A percentile compares a stretch with the other conserved stretches of the same genome.
Evolutionary conservation across 2,797 vertebrate genomes (phyloP).

Genomic region (Siniperca obscura): DNA sequence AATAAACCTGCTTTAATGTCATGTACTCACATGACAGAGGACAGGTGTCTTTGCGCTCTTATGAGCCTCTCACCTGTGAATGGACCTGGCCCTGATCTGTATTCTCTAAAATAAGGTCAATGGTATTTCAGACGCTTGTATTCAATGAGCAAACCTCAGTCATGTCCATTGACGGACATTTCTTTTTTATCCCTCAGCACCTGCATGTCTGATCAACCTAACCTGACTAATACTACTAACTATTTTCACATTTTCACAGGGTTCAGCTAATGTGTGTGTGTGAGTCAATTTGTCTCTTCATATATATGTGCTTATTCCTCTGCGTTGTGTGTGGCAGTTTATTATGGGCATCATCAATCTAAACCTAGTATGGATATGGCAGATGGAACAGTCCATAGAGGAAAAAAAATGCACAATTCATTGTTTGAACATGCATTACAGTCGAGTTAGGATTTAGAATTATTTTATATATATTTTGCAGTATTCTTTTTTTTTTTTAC

Average conservation of each 20-base stretch:
- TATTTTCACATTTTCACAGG: conserved; percentile 61
- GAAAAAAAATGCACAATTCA: not conserved
- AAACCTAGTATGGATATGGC: conserved; percentile 25
- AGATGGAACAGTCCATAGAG: not conserved
- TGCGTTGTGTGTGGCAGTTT: conserved; percentile 18
- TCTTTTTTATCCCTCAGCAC: conserved; percentile 62
- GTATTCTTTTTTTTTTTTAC: not conserved
- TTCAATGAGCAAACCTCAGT: conserved; percentile 77
- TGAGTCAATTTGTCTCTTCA: conserved; percentile 21
- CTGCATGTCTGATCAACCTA: conserved; percentile 78
- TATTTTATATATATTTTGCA: not conserved
- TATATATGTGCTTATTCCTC: conserved; percentile 6
- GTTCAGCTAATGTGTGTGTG: conserved; percentile 40
- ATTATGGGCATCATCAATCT: conserved; percentile 40
- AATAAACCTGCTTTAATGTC: conserved; percentile 34
- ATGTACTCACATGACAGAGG: conserved; percentile 64
- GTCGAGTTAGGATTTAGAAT: conserved; percentile 48
- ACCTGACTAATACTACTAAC: conserved; percentile 52
- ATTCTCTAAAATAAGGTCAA: conserved; percentile 71
- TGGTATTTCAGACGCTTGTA: conserved; percentile 85
- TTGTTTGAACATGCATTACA: not conserved
- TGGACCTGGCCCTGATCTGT: conserved; percentile 54
- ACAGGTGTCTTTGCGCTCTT: conserved; percentile 40
- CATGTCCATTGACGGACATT: conserved; percentile 72
- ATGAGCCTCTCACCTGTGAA: conserved; percentile 55